A percentile compares a stretch with the other conserved stretches of the same genome.
These are phyloP conservation scores for Oryzaephilus surinamensis DNA, from an alignment of 1,140 invertebrate genomes.

Conservation along the genomic window DNA sequence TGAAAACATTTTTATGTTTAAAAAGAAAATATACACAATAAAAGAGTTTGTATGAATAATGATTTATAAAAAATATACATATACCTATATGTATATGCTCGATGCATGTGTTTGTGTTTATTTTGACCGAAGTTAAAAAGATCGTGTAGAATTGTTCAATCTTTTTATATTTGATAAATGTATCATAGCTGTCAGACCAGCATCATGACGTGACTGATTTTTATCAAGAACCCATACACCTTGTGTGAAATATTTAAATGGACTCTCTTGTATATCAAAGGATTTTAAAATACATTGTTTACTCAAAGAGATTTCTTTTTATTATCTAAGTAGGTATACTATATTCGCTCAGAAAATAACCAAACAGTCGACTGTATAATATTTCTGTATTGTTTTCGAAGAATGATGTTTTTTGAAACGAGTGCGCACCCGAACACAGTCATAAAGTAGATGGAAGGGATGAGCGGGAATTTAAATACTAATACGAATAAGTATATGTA, in stretches of 20 bases:
- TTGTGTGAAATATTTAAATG: constrained; percentile 1
- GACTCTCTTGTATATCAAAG: constrained; percentile 7
- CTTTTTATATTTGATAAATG: constrained; percentile 12
- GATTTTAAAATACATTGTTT: constrained; percentile 9
- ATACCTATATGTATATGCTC: too few relatives aligned
- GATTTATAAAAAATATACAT: too few relatives aligned
- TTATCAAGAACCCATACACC: constrained; percentile 2
- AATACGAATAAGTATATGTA: background rate
- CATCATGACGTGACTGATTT: constrained; percentile 10
- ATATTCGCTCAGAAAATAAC: too few relatives aligned
- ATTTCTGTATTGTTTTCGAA: constrained; percentile 3
- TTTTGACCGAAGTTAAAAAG: constrained; percentile 7
- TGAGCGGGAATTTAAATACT: background rate
- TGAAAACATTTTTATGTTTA: too few relatives aligned
- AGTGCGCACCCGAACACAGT: background rate
- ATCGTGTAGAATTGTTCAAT: constrained; percentile 8
- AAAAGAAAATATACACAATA: too few relatives aligned
- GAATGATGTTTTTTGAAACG: background rate
- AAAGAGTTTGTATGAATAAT: too few relatives aligned
- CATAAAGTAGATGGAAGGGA: background rate
- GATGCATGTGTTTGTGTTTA: constrained; percentile 11
- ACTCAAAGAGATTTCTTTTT: too few relatives aligned
- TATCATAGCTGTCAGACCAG: constrained; percentile 11
- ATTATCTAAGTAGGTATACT: too few relatives aligned
- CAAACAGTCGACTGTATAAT: too few relatives aligned